Base-by-base conservation (phyloP, 1,140 invertebrate species). In the Galleria mellonella region DNA sequence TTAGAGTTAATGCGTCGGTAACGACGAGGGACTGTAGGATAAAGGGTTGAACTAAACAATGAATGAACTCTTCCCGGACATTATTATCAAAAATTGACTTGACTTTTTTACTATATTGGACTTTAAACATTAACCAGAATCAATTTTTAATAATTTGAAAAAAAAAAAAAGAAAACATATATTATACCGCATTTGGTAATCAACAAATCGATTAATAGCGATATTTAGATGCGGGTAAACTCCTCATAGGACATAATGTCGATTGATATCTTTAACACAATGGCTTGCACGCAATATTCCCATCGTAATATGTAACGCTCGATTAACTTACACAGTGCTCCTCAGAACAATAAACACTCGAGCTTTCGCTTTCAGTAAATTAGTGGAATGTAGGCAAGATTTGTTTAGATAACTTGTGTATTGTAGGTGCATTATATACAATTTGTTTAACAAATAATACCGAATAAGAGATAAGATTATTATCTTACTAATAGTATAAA, bases 1-100 rank as follows among this genome's bases (percentile, higher is more conserved):
- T 64, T 73, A 62, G 55, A 63, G 67, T 51, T 63, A 52, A 68
- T 44, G 50, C 54, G 60, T 43, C 48, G 43, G 46, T 55, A 50
- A 58, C 66, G 62, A 15, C 44, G 38, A 29, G 40, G 41, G 30
- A 10, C 13, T 28, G 37, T 35, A 46, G 39, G 32, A 55, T 52
- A 62, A 66, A 63, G 62, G 64, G 60, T 50, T 62, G 42, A 35
- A 45, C 33, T 43, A 48, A 53, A 64, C 47, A 59, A 62, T 55
- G 56, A 65, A 23, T 23, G 17, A 72, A 70, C 72, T 67, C 58
- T 72, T 69, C 53, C 57, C 51, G 64, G 40, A 59, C 56, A 64
- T 57, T 61, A 45, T 69, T 50, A 43, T 39, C 54, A 48, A 35
- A 42, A 53, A 60, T 30, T 63, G 47, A 63, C 60, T 51, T 3